Evolutionary conservation across 2,888 invertebrate species (phyloP).

Genomic region (Pheosia tremula): DNA sequence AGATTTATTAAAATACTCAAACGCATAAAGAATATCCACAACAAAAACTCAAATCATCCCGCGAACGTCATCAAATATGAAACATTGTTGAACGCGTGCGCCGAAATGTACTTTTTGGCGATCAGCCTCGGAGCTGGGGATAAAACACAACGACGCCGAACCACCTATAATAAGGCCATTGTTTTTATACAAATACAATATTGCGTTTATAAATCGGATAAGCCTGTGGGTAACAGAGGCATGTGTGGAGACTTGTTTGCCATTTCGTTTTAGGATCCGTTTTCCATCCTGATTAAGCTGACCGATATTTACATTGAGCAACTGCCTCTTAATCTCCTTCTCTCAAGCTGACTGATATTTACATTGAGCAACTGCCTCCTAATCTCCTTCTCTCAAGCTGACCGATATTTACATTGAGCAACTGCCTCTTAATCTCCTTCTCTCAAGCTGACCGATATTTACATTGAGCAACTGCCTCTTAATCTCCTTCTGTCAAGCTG

Average conservation of each 20-base stretch:
- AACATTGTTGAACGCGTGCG: constrained; percentile 42
- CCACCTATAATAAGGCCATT: constrained; percentile 83
- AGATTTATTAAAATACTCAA: not conserved
- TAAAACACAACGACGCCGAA: constrained; percentile 62
- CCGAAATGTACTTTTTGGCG: constrained; percentile 59
- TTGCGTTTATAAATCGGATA: constrained; percentile 84
- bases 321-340: too few relatives aligned
- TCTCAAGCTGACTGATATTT: too few relatives aligned
- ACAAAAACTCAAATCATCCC: not conserved
- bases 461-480: too few relatives aligned
- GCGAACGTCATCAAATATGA: constrained; percentile 2
- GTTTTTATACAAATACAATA: constrained; percentile 84
- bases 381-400: too few relatives aligned
- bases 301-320: too few relatives aligned
- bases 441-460: too few relatives aligned
- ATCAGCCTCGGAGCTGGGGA: constrained; percentile 39
- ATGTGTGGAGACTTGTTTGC: constrained; percentile 45
- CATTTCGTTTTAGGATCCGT: too few relatives aligned
- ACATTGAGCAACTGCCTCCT: too few relatives aligned
- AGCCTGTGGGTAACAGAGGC: constrained; percentile 63
- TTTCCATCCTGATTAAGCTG: too few relatives aligned
- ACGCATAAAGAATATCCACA: not conserved
- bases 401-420: too few relatives aligned
- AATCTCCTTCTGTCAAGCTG: too few relatives aligned
- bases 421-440: too few relatives aligned